Base-by-base conservation (phyloP, 2,797 vertebrate species). In the Oreortyx pictus region DNA sequence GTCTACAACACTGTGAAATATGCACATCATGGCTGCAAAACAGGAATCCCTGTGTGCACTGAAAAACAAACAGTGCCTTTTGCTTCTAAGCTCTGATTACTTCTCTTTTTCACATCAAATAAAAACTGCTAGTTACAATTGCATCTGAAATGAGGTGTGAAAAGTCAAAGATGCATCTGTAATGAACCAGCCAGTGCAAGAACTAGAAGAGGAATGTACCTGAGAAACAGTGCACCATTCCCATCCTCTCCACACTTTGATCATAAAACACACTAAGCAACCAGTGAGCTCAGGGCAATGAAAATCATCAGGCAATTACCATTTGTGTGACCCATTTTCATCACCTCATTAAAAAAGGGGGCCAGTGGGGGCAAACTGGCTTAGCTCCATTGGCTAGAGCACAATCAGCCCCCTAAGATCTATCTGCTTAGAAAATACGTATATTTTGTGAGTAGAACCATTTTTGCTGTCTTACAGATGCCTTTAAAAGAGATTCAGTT, bases 21-120 rank as follows among this genome's bases (percentile, higher is more conserved):
- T 43, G 84, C 74, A 81, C 68, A 2, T 44, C 3, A 4, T 70
- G 47, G 76, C 88, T 93, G 94, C 72, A 85, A 87, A 96, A 91
- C 93, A 93, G 81, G 92, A 96, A 96, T 96, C 92, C 90, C 88
- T 94, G 82, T 52, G 84, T 93, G 90, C 91, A 93, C n/a, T 66
- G 3, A 65, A 88, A 94, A 95, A 93, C 91, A 95, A 94, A 84
- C 84, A 83, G 73, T 3, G 50, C 65, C 64, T 90, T 82, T 92
- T 57, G 57, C 92, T 94, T 88, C 85, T 74, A 89, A 89, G 57
- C 23, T 1, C 89, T 0, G 79, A 60, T 54, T 84, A 18, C 77
- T 91, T 92, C 77, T 86, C 85, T 84, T 79, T 81, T 90, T 94
- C 68, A 62, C 77, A 72, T 86, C 89, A 90, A 88, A 94, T 64